Conservation (phyloP, 1,140 invertebrate species). For the Lepidurus couesii region DNA sequence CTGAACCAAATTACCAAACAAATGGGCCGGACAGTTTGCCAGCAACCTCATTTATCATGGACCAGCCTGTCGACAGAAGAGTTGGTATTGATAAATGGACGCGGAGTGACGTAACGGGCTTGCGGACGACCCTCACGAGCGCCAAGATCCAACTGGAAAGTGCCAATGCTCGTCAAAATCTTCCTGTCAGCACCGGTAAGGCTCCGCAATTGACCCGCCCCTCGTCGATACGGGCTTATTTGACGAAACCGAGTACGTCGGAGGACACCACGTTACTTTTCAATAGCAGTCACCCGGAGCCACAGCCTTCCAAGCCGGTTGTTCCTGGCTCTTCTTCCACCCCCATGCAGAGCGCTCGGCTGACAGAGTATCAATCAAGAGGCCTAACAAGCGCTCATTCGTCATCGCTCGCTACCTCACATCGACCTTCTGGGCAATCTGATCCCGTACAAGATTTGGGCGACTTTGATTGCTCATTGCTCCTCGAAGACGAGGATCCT, state of each 20-base stretch:
- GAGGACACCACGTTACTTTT: slow-evolving; percentile 5
- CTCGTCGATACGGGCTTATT: background rate
- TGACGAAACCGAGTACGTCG: background rate
- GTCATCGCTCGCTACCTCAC: background rate
- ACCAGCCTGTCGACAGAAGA: background rate
- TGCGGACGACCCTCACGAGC: background rate
- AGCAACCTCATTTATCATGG: background rate
- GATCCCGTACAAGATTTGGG: background rate
- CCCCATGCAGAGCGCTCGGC: background rate
- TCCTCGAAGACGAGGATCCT: background rate
- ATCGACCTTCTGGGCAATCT: background rate
- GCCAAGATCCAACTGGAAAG: background rate
- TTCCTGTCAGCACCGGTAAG: background rate
- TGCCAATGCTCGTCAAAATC: background rate
- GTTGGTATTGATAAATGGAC: slow-evolving; percentile 15
- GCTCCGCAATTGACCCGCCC: background rate
- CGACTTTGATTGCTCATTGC: background rate
- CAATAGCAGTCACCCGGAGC: background rate
- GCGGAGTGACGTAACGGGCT: background rate
- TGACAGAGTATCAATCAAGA: background rate
- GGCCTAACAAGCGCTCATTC: background rate
- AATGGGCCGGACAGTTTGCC: slow-evolving; percentile 1
- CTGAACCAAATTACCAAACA: background rate
- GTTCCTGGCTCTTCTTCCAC: background rate
- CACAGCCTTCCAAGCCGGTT: background rate